These are phyloP conservation scores for Ormia ochracea DNA, from an alignment of 2,888 invertebrate species.

Conservation along the genomic window DNA sequence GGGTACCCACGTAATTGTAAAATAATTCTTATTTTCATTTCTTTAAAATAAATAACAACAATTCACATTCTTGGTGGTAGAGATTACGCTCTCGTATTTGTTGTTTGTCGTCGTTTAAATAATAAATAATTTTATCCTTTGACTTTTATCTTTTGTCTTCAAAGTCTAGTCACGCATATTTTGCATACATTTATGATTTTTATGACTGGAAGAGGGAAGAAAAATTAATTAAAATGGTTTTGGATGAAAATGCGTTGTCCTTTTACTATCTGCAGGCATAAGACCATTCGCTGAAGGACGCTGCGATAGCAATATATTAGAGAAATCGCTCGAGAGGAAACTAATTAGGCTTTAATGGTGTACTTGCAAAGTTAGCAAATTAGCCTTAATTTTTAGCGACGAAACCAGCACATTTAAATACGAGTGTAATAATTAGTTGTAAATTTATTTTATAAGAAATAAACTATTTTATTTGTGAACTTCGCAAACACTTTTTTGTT, in stretches of 20 bases:
- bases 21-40: conserved; percentile 22
- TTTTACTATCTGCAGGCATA: not conserved
- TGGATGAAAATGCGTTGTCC: conserved; percentile 32
- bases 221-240: conserved; percentile 55
- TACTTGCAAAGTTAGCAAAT: no score
- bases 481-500: no score
- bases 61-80: not conserved
- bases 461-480: no score
- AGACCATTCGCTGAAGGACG: no score
- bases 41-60: conserved; percentile 20
- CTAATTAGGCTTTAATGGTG: no score
- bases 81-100: not conserved
- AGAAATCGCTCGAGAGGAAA: no score
- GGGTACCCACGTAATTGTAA: conserved; percentile 44
- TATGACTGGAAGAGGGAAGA: conserved; percentile 47
- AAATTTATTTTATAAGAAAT: no score
- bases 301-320: no score
- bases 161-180: conserved; percentile 50
- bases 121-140: conserved; percentile 19
- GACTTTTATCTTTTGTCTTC: not conserved
- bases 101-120: conserved; percentile 11
- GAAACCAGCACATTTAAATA: no score
- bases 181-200: conserved; percentile 43
- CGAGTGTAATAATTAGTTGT: no score
- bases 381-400: no score